These are phyloP conservation scores for Schlechtendalia chinensis DNA, from an alignment of 1,140 invertebrate species.

Conservation along the genomic window DNA sequence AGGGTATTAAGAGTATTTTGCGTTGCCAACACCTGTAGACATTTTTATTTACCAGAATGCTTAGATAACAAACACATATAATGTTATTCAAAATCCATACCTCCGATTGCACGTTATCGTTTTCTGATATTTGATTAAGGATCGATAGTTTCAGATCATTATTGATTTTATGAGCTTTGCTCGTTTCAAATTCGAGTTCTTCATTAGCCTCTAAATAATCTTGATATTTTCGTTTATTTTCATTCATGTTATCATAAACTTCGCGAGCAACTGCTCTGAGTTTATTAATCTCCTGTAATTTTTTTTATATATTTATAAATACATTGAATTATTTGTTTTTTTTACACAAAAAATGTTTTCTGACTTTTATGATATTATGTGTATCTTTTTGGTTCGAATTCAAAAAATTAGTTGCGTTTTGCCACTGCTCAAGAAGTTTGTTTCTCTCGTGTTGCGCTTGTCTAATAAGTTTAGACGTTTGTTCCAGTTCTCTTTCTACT, in stretches of 20 bases:
- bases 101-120: slow-evolving; percentile 12
- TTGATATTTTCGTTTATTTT: slow-evolving; percentile 27
- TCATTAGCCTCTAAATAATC: slow-evolving; percentile 26
- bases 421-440: slow-evolving; percentile 58
- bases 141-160: slow-evolving; percentile 8
- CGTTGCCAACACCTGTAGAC: neutral
- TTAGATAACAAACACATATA: neutral
- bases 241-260: slow-evolving; percentile 13
- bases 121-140: neutral
- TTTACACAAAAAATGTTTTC: neutral
- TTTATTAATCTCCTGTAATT: slow-evolving; percentile 11
- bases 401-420: slow-evolving; percentile 55
- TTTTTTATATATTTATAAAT: neutral
- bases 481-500: slow-evolving; percentile 57
- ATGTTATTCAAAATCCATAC: neutral
- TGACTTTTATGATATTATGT: slow-evolving; percentile 38
- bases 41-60: neutral
- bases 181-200: slow-evolving; percentile 9
- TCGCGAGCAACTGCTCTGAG: neutral
- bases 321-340: neutral
- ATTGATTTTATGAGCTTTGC: neutral
- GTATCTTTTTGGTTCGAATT: slow-evolving; percentile 56
- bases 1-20: slow-evolving; percentile 2
- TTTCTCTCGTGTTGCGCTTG: slow-evolving; percentile 56
- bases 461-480: slow-evolving; percentile 55